These are phyloP conservation scores for Tringa solitaria DNA, from an alignment of 2,113 vertebrate species.

Conservation along the genomic window DNA sequence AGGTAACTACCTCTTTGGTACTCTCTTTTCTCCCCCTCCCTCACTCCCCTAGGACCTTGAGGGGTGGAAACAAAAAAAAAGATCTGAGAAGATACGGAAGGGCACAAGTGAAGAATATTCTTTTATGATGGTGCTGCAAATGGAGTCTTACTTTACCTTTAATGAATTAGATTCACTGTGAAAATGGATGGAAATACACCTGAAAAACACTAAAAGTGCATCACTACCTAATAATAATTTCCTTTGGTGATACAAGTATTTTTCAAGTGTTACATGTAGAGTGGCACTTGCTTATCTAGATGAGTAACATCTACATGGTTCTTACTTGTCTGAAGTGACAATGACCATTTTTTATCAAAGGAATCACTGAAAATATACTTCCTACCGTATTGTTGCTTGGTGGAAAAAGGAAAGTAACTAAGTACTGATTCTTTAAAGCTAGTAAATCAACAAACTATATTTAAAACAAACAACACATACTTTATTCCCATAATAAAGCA, in stretches of 20 bases:
- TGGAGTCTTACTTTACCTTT: neutral
- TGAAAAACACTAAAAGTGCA: neutral
- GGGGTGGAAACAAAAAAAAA: neutral
- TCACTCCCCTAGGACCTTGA: neutral
- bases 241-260: neutral
- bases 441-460: neutral
- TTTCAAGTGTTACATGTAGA: neutral
- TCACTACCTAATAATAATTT: neutral
- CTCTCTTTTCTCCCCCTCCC: neutral
- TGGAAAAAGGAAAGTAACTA: neutral
- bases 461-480: neutral
- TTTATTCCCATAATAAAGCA: neutral
- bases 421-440: neutral
- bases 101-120: neutral
- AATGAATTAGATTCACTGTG: neutral
- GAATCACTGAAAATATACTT: neutral
- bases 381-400: neutral
- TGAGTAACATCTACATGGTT: neutral
- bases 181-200: neutral
- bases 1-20: slow-evolving; percentile 75
- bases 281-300: neutral
- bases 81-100: neutral
- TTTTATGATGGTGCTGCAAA: neutral
- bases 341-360: neutral
- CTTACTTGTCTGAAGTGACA: neutral